Conservation (phyloP, 2,888 invertebrate genomes). For the Camptogramma bilineatum region DNA sequence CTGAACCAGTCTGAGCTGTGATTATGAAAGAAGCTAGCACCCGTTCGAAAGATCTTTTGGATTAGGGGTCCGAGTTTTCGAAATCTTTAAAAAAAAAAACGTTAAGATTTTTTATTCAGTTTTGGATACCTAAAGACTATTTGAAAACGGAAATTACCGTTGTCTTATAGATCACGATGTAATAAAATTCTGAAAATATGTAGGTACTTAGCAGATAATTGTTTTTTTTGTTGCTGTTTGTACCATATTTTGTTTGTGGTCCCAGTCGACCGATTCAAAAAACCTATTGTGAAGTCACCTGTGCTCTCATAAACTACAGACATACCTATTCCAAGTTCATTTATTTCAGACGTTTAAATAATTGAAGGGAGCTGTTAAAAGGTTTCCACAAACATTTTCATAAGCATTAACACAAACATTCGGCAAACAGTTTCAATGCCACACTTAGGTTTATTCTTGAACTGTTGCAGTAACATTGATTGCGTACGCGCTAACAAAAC, state of each 20-base stretch:
- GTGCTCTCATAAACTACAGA: neutral
- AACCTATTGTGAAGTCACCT: no score
- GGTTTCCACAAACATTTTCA: slow-evolving; percentile 18
- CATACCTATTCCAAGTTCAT: neutral
- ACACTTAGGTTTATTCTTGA: slow-evolving; percentile 59
- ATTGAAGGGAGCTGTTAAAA: slow-evolving; percentile 10
- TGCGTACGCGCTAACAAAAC: slow-evolving; percentile 66
- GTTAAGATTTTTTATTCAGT: no score
- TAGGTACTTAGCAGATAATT: no score
- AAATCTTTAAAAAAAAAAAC: neutral
- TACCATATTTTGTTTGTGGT: neutral
- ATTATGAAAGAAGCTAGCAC: slow-evolving; percentile 28
- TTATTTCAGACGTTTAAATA: neutral
- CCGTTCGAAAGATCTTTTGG: neutral
- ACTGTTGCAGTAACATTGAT: slow-evolving; percentile 66
- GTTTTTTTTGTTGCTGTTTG: neutral
- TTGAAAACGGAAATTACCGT: no score
- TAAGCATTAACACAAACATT: slow-evolving; percentile 23
- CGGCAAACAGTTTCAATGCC: slow-evolving; percentile 39
- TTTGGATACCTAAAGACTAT: no score
- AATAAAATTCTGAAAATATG: no score
- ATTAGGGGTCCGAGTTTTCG: neutral
- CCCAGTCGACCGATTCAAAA: no score
- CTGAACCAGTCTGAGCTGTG: slow-evolving; percentile 27
- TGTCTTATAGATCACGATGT: no score